Percentiles rank a stretch among this genome's conserved stretches.
phyloP scores from a whole-genome alignment of 2,113 vertebrate species.

The Oncorhynchus nerka region DNA sequence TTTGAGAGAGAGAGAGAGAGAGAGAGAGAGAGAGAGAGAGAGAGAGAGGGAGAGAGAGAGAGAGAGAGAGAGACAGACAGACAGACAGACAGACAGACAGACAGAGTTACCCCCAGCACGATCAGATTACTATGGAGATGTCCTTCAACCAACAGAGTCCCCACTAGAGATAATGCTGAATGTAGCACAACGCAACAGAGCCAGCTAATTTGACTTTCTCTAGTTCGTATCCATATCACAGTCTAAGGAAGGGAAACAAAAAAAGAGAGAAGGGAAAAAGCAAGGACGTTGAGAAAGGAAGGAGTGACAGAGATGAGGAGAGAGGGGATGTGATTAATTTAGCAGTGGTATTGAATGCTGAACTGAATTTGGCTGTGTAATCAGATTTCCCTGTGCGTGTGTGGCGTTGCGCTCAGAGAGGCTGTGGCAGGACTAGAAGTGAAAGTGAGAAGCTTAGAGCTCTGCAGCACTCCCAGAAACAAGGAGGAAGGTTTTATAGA shows the following conservation, averaged over 20 bases:
- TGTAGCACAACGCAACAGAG: neutral
- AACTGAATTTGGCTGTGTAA: slow-evolving; percentile 46
- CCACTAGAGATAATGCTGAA: slow-evolving; percentile 17
- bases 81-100: neutral
- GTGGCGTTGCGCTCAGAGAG: slow-evolving; percentile 23
- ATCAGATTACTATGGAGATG: slow-evolving; percentile 17
- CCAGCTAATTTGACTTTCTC: slow-evolving; percentile 1
- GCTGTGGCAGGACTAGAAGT: slow-evolving; percentile 37
- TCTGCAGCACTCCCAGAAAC: neutral
- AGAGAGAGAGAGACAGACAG: no score
- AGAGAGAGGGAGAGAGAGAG: no score
- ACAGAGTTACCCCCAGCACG: no score
- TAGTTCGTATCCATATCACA: slow-evolving; percentile 14
- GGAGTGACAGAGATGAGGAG: neutral
- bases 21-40: no score
- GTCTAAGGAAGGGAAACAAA: neutral
- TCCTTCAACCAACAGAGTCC: slow-evolving; percentile 32
- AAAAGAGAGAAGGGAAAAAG: neutral
- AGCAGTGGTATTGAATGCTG: slow-evolving; percentile 27
- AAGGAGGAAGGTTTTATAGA: neutral
- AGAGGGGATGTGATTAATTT: slow-evolving; percentile 36
- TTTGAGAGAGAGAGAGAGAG: no score
- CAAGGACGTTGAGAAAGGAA: slow-evolving; percentile 7
- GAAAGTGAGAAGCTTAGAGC: slow-evolving; percentile 31
- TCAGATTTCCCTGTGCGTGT: slow-evolving; percentile 49